Conservation (phyloP, 2,113 vertebrate genomes). For the Athene cunicularia region DNA sequence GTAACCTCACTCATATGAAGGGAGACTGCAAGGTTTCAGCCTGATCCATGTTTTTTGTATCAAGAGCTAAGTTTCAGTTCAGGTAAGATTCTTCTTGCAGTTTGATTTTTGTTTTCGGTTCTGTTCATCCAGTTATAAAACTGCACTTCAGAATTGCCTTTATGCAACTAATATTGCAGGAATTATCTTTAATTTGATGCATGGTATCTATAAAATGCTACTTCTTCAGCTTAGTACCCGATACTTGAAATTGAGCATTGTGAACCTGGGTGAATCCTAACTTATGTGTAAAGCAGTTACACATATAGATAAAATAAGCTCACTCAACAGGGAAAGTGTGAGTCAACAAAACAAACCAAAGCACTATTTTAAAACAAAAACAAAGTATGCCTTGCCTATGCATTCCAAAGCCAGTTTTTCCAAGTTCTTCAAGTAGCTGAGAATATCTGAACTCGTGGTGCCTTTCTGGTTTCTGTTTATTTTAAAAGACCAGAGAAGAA, state of each 20-base stretch:
- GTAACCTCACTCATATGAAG: background rate
- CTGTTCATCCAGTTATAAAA: background rate
- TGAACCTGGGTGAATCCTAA: background rate
- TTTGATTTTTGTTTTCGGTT: background rate
- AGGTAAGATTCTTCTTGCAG: background rate
- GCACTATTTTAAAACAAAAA: background rate
- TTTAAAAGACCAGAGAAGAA: background rate
- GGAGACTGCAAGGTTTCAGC: background rate
- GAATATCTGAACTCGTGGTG: fast-evolving
- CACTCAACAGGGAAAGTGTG: background rate
- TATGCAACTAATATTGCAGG: background rate
- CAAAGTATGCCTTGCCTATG: background rate
- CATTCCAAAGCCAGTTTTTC: background rate
- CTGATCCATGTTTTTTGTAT: background rate
- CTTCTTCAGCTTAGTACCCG: background rate
- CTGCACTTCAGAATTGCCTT: background rate
- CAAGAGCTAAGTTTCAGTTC: background rate
- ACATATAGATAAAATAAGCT: background rate
- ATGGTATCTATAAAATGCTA: background rate
- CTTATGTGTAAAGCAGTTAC: background rate
- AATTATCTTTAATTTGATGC: background rate
- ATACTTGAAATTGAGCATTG: background rate
- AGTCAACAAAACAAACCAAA: background rate
- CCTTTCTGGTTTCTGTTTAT: background rate
- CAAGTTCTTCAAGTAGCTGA: background rate